Evolutionary conservation across 2,888 invertebrate species (phyloP).

Genomic region (Amblyjoppa proteus): DNA sequence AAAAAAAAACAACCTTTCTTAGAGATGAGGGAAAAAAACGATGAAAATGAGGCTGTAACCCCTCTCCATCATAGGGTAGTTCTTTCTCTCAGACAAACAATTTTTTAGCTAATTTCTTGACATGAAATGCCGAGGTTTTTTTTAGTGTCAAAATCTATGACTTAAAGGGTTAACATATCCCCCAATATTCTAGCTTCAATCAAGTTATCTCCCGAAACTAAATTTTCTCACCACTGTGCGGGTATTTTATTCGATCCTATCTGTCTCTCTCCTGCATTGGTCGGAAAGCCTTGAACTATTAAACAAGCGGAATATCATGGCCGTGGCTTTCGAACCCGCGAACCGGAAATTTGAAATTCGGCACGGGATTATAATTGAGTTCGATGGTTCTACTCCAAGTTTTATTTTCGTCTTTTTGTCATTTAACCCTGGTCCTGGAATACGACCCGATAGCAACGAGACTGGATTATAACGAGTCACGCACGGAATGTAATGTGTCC

Average conservation of each 20-base stretch:
- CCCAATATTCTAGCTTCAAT: neutral
- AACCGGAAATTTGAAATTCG: slow-evolving; percentile 55
- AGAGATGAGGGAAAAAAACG: no score
- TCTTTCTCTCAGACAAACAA: no score
- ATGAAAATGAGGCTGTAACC: no score
- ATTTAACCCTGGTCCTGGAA: slow-evolving; percentile 42
- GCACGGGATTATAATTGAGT: slow-evolving; percentile 2
- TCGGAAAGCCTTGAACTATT: slow-evolving; percentile 51
- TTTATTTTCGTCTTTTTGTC: slow-evolving; percentile 5
- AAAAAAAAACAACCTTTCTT: no score
- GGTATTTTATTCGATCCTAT: neutral
- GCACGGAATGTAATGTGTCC: slow-evolving; percentile 61
- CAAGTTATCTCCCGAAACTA: neutral
- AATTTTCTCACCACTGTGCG: neutral
- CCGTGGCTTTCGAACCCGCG: slow-evolving; percentile 44
- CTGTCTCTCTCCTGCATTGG: neutral
- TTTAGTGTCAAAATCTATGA: no score
- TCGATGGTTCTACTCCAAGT: slow-evolving; percentile 1
- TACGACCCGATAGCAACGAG: slow-evolving; percentile 35
- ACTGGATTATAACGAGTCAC: slow-evolving; percentile 52
- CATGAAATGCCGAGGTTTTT: no score
- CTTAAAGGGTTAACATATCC: neutral
- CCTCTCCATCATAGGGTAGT: no score
- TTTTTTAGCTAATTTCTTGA: no score
- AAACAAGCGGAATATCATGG: slow-evolving; percentile 26